Evolutionary conservation across 2,888 invertebrate genomes (phyloP), one percentile per base, ranked within the genome.

Genomic region (Scrobipalpa costella): DNA sequence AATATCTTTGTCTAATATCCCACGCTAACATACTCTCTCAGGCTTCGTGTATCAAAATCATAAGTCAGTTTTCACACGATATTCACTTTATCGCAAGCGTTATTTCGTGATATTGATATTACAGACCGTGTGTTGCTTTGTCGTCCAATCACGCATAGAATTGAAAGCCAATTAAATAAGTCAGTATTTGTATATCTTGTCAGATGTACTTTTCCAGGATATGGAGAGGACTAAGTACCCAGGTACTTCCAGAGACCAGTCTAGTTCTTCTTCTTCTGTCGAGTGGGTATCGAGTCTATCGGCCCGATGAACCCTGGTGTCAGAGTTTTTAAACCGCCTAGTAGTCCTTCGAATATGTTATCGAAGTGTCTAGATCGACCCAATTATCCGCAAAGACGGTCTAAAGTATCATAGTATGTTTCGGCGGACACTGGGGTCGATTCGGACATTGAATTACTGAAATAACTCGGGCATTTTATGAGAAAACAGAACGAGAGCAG

Each of bases 361-460:
- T 57, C 34, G 9, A 36, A 57, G 27, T 17, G 21, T 21, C 57
- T 44, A 55, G 49, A 63, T 60, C 63, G 40, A 47, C 47, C 50
- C 63, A 60, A 63, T 60, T 63, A 63, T 7, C n/a, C 17, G 21
- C 19, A 7, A 11, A 64, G 57, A 17, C 49, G 27, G 36, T 36
- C 34, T 67, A 59, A n/a, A 62, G 44, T 62, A 34, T 33, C 62
- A 57, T 49, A 17, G 47, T 17, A 17, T 9, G 55, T 21, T 21
- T 33, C n/a, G 55, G n/a, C 49, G n/a, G 17, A 33, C n/a, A n/a
- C 33, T 55, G 11, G 27, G n/a, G n/a, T n/a, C n/a, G n/a, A n/a
- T n/a, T n/a, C n/a, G n/a, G n/a, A n/a, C n/a, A n/a, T n/a, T n/a
- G n/a, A n/a, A n/a, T n/a, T n/a, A n/a, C n/a, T n/a, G n/a, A n/a